Evolutionary conservation across 2,797 vertebrate genomes (phyloP).

Genomic region (Galagoides demidoff): DNA sequence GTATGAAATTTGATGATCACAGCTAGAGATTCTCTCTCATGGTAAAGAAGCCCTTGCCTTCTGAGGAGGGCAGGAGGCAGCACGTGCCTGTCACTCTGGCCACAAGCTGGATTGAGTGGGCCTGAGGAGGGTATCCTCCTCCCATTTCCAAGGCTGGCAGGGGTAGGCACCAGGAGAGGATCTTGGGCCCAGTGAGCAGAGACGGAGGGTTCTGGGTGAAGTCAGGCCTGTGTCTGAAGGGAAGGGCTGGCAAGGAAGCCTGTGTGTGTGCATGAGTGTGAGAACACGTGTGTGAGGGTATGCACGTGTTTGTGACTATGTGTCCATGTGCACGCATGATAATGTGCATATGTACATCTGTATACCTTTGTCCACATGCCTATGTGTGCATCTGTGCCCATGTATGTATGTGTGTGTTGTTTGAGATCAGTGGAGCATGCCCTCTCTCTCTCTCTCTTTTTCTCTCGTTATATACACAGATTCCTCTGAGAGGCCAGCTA

Average conservation of each 20-base stretch:
- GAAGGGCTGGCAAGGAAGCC: fast-evolving
- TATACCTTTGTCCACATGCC: background rate
- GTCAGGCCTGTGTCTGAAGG: background rate
- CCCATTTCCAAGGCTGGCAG: no score
- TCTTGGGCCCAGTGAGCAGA: background rate
- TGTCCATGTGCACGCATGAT: background rate
- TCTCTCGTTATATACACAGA: background rate
- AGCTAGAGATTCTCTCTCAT: background rate
- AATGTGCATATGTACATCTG: background rate
- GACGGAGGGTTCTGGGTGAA: background rate
- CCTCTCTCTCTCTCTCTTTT: background rate
- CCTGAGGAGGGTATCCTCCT: fast-evolving
- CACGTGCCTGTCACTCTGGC: background rate
- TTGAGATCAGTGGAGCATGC: background rate
- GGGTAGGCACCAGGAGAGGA: background rate
- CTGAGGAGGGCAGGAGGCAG: background rate
- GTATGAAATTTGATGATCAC: constrained; percentile 9
- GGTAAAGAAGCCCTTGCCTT: background rate
- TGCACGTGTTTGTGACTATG: background rate
- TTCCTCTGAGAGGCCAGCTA: no score
- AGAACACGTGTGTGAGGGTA: no score
- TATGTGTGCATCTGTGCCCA: background rate
- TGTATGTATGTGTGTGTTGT: background rate
- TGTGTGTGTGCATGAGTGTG: fast-evolving
- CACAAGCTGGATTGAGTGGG: no score